phyloP scores from a whole-genome alignment of 2,888 invertebrate genomes.

The Troglohyphantes excavatus region DNA sequence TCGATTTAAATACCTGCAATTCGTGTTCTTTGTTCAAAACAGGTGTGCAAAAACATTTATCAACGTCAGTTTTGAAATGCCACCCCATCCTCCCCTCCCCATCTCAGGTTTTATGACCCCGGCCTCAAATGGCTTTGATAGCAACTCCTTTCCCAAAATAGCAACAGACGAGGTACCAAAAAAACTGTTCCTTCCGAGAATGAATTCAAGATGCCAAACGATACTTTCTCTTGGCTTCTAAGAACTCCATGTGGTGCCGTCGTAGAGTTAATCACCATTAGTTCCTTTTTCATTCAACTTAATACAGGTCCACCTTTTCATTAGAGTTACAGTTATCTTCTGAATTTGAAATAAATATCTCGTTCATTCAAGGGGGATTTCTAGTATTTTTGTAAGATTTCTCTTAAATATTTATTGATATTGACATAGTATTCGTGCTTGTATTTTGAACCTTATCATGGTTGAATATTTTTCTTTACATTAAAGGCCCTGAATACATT shows the following conservation, averaged over 20 bases:
- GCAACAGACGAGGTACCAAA: not conserved
- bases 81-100: not conserved
- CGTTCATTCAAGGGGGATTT: no score
- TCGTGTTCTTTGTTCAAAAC: not conserved
- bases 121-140: slow-evolving; percentile 19
- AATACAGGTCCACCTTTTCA: not conserved
- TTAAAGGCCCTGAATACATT: no score
- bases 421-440: no score
- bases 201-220: slow-evolving; percentile 7
- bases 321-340: no score
- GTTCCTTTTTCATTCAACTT: not conserved
- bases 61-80: not conserved
- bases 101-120: not conserved
- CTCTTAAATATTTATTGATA: no score
- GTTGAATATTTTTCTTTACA: no score
- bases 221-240: slow-evolving; percentile 10
- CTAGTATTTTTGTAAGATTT: no score
- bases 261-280: not conserved
- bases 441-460: no score
- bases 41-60: not conserved
- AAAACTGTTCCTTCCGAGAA: not conserved
- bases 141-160: slow-evolving; percentile 32
- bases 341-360: not conserved
- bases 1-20: not conserved
- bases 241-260: not conserved